These are phyloP conservation scores for Diarsia mendica DNA, from an alignment of 2,888 invertebrate species.

Conservation along the genomic window DNA sequence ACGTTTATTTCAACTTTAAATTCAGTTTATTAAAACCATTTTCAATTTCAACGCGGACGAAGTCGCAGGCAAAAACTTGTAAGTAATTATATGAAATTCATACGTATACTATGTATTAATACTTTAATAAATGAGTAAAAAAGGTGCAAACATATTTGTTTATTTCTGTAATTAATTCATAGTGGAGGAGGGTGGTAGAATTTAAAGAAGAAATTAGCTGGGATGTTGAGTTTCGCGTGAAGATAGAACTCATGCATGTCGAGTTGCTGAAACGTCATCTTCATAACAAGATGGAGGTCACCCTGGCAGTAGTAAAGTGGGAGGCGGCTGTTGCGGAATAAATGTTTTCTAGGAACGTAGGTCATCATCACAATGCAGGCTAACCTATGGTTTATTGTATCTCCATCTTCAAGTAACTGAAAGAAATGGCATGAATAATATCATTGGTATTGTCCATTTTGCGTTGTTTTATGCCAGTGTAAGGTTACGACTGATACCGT, in stretches of 20 bases:
- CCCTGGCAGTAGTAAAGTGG: conserved; percentile 84
- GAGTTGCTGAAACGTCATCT: conserved; percentile 70
- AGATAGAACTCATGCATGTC: conserved; percentile 81
- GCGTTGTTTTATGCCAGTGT: neutral
- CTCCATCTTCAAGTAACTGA: conserved; percentile 74
- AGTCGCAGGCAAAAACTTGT: too few species aligned
- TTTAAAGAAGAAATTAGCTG: conserved; percentile 72
- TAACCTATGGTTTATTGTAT: conserved; percentile 66
- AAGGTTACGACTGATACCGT: neutral
- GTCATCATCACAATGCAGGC: conserved; percentile 78
- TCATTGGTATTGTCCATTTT: neutral
- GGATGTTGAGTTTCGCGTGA: conserved; percentile 64
- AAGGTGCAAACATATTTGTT: too few species aligned
- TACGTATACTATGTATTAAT: too few species aligned
- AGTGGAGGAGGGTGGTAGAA: conserved; percentile 75
- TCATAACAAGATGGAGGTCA: conserved; percentile 64
- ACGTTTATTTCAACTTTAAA: too few species aligned
- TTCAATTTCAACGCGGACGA: too few species aligned
- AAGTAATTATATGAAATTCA: too few species aligned
- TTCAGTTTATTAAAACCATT: too few species aligned
- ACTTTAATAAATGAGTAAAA: too few species aligned
- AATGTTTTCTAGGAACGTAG: conserved; percentile 69
- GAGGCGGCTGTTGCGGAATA: conserved; percentile 73
- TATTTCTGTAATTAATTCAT: neutral
- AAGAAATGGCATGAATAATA: conserved; percentile 45